These are phyloP conservation scores for Chorisops tibialis DNA, from an alignment of 2,888 invertebrate genomes.

Conservation along the genomic window DNA sequence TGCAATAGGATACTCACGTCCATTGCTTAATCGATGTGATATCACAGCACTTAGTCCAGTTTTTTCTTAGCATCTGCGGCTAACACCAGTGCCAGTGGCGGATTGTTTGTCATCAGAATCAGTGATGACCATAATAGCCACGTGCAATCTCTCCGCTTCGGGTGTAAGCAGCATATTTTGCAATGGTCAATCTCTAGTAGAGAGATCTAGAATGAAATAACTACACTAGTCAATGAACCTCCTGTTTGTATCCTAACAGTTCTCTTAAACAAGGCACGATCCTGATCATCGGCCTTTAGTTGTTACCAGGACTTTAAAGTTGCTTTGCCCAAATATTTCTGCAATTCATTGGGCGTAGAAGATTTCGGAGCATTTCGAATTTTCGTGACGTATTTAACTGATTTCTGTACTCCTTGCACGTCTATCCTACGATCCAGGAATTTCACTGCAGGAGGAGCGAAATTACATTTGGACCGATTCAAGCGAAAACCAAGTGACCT, in stretches of 20 bases:
- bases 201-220: background rate
- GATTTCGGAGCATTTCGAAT: slow-evolving; percentile 18
- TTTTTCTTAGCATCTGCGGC: slow-evolving; percentile 30
- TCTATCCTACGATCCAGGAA: slow-evolving; percentile 30
- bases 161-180: too few relatives aligned
- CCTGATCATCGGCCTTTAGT: too few relatives aligned
- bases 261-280: too few relatives aligned
- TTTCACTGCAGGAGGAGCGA: slow-evolving; percentile 17
- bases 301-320: too few relatives aligned
- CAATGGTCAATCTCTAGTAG: background rate
- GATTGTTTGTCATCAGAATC: slow-evolving; percentile 26
- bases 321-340: background rate
- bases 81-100: slow-evolving; percentile 23
- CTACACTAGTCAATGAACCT: background rate
- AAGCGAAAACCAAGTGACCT: slow-evolving; percentile 24
- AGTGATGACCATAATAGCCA: slow-evolving; percentile 1
- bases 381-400: slow-evolving; percentile 26
- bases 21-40: slow-evolving; percentile 23
- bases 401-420: slow-evolving; percentile 26
- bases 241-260: too few relatives aligned
- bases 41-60: slow-evolving; percentile 28
- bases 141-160: too few relatives aligned
- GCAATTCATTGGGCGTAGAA: background rate
- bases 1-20: slow-evolving; percentile 29
- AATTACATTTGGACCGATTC: slow-evolving; percentile 28